Conservation (phyloP, 2,888 invertebrate species). For the Acronicta alni region DNA sequence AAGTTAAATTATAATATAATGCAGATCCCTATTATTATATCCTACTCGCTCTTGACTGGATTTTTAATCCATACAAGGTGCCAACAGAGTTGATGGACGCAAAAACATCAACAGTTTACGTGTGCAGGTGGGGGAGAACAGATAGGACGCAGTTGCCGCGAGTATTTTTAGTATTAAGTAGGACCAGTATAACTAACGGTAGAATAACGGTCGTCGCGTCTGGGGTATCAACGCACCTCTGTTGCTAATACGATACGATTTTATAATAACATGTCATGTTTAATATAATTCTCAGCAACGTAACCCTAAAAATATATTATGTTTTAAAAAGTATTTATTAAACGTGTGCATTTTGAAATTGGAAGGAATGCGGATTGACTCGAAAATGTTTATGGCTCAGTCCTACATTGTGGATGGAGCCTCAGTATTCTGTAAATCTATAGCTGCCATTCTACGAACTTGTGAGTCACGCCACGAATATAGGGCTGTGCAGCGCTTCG, state of each 20-base stretch:
- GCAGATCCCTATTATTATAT: too few species aligned
- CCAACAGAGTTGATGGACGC: slow-evolving; percentile 9
- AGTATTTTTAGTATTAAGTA: slow-evolving; percentile 35
- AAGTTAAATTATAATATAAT: not conserved
- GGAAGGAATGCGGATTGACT: too few species aligned
- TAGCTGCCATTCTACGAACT: not conserved
- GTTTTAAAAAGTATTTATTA: too few species aligned
- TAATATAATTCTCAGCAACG: too few species aligned
- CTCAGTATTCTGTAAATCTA: too few species aligned
- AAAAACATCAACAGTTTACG: slow-evolving; percentile 7
- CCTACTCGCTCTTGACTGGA: not conserved
- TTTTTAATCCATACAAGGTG: slow-evolving; percentile 1
- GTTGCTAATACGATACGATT: too few species aligned
- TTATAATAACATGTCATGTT: too few species aligned
- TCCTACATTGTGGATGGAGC: too few species aligned
- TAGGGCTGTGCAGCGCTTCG: slow-evolving; percentile 11
- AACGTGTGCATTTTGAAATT: too few species aligned
- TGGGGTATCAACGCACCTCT: not conserved
- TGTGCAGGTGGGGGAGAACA: slow-evolving; percentile 30
- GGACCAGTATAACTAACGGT: slow-evolving; percentile 13
- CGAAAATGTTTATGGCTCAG: too few species aligned
- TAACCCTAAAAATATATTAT: too few species aligned
- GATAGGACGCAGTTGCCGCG: slow-evolving; percentile 23
- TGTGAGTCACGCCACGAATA: slow-evolving; percentile 17
- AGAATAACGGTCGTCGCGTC: slow-evolving; percentile 18